These are phyloP conservation scores for Tachysurus fulvidraco DNA, from an alignment of 2,113 vertebrate species.

Conservation along the genomic window DNA sequence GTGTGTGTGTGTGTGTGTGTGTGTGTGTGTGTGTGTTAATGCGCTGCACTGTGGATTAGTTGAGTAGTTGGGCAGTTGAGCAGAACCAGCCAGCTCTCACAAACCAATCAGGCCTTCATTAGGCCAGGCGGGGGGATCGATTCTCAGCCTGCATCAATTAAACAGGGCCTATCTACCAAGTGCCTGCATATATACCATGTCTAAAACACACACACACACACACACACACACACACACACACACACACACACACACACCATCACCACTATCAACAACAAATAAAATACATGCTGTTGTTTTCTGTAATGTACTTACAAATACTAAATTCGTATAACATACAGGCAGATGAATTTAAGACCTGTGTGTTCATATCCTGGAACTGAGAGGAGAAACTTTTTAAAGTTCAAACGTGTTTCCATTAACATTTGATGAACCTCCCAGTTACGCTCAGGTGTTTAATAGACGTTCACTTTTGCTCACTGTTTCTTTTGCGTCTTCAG, in stretches of 20 bases:
- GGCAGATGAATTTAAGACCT: neutral
- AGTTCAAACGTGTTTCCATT: neutral
- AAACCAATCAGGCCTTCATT: slow-evolving; percentile 86
- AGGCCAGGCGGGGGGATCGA: slow-evolving; percentile 80
- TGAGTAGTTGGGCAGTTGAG: slow-evolving; percentile 76
- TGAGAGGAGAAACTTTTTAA: neutral
- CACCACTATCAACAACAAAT: neutral
- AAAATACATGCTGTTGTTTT: slow-evolving; percentile 28
- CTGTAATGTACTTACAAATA: neutral
- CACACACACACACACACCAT: neutral
- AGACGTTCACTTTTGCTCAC: neutral
- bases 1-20: slow-evolving; percentile 62
- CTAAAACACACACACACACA: slow-evolving; percentile 39
- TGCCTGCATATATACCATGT: slow-evolving; percentile 43
- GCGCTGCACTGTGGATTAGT: slow-evolving; percentile 64
- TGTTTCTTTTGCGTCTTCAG: neutral
- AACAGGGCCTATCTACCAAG: slow-evolving; percentile 68
- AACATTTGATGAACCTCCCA: neutral
- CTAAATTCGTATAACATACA: neutral
- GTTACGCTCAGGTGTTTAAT: too few relatives aligned
- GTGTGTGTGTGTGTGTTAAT: slow-evolving; percentile 64
- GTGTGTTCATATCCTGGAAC: neutral
- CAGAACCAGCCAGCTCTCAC: slow-evolving; percentile 83
- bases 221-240: slow-evolving; percentile 4
- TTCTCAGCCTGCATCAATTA: slow-evolving; percentile 82